Conservation (phyloP, 2,797 vertebrate species). For the Limosa lapponica region DNA sequence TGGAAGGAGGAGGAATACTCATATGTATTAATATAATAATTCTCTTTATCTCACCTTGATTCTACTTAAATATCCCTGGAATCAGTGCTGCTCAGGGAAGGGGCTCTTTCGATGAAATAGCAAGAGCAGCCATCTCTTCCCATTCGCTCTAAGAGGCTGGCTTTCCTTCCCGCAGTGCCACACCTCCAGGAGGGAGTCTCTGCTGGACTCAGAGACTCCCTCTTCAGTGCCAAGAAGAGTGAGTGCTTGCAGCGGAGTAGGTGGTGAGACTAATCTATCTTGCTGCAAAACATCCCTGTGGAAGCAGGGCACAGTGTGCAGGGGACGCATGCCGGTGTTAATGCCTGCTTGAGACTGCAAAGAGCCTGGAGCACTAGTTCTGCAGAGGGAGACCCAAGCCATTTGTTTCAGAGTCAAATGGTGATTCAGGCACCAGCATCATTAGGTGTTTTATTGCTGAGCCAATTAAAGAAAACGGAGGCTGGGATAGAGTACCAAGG, state of each 20-base stretch:
- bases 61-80: neutral
- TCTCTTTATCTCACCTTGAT: neutral
- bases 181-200: neutral
- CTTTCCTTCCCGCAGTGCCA: neutral
- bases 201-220: neutral
- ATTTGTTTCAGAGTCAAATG: neutral
- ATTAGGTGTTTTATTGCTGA: neutral
- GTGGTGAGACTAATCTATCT: constrained; percentile 10
- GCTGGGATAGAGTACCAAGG: neutral
- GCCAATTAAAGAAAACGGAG: neutral
- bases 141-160: neutral
- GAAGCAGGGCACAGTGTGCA: neutral
- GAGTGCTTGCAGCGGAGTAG: neutral
- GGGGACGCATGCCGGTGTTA: neutral
- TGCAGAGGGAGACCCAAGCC: neutral
- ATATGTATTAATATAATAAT: neutral
- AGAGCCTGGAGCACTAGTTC: constrained; percentile 14
- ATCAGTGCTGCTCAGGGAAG: neutral
- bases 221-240: neutral
- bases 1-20: neutral
- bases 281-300: neutral
- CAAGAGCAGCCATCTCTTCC: neutral
- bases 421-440: neutral
- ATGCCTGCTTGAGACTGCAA: neutral
- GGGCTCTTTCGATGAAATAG: neutral